Conservation (phyloP, 1,140 invertebrate genomes). For the Samia ricini region DNA sequence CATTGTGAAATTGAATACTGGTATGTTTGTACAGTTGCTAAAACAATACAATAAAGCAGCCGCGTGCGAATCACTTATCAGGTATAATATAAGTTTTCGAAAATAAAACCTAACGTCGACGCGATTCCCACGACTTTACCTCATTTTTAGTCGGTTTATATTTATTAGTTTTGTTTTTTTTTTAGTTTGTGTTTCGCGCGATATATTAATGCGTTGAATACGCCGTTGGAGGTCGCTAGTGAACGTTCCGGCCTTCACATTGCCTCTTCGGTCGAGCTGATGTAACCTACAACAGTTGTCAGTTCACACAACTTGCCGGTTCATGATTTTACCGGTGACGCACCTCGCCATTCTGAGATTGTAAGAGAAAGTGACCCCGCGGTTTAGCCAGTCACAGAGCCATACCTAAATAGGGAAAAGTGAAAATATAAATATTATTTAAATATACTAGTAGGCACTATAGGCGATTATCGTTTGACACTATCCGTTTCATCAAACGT, state of each 20-base stretch:
- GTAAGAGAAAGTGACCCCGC: constrained; percentile 10
- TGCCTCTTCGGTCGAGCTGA: constrained; percentile 27
- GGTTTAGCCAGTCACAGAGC: neutral
- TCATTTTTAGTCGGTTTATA: neutral
- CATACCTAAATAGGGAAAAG: constrained; percentile 6
- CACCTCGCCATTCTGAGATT: constrained; percentile 7
- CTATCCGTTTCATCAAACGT: neutral
- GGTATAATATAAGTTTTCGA: too few relatives aligned
- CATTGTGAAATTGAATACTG: neutral
- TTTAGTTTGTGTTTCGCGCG: neutral
- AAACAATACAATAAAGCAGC: neutral
- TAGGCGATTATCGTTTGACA: neutral
- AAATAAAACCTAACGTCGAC: neutral
- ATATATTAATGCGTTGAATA: constrained; percentile 14
- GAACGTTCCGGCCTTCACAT: constrained; percentile 61
- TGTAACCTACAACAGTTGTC: constrained; percentile 3
- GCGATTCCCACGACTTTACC: neutral
- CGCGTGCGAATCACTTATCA: neutral
- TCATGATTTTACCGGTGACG: constrained; percentile 4
- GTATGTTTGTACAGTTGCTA: neutral
- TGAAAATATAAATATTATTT: constrained; percentile 9
- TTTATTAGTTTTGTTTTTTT: neutral
- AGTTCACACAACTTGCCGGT: constrained; percentile 3
- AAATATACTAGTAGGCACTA: neutral
- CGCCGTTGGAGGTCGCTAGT: constrained; percentile 38